Percentiles rank a stretch among this genome's conserved stretches.
Conservation (phyloP, 2,888 invertebrate species). For the Xanthia icteritia region DNA sequence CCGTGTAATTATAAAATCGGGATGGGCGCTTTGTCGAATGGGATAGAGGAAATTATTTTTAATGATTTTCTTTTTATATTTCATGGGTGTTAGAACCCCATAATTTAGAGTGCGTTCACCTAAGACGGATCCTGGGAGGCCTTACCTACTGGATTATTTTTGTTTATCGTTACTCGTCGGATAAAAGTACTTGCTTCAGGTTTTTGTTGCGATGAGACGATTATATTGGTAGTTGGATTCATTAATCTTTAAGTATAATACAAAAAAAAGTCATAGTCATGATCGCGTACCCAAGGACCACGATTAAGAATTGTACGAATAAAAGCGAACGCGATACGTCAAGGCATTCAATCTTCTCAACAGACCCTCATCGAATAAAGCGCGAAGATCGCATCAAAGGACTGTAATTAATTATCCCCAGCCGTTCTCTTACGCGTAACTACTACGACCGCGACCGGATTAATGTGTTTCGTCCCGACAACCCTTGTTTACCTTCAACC, state of each 20-base stretch:
- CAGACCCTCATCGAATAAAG: constrained; percentile 49
- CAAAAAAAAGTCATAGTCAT: constrained; percentile 21
- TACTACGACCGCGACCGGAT: constrained; percentile 52
- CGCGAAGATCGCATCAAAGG: constrained; percentile 57
- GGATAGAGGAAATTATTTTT: constrained; percentile 57
- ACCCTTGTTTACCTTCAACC: constrained; percentile 68
- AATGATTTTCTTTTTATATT: constrained; percentile 63
- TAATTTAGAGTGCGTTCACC: constrained; percentile 59
- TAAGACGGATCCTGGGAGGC: constrained; percentile 37
- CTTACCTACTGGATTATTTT: constrained; percentile 27
- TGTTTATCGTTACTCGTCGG: constrained; percentile 3
- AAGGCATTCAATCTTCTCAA: constrained; percentile 36
- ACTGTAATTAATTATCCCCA: constrained; percentile 54
- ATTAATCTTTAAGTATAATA: constrained; percentile 40
- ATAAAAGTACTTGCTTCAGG: not conserved
- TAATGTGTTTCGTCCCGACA: constrained; percentile 69
- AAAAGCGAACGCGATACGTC: constrained; percentile 37
- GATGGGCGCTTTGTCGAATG: constrained; percentile 53
- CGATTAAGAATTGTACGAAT: constrained; percentile 35
- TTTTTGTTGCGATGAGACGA: constrained; percentile 24
- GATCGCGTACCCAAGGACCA: constrained; percentile 24
- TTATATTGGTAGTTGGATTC: constrained; percentile 16
- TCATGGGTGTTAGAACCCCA: constrained; percentile 59
- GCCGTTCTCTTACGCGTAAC: constrained; percentile 52
- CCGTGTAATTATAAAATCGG: constrained; percentile 66